Conservation (phyloP, 1,140 invertebrate species). For the Drosophila pachea region DNA sequence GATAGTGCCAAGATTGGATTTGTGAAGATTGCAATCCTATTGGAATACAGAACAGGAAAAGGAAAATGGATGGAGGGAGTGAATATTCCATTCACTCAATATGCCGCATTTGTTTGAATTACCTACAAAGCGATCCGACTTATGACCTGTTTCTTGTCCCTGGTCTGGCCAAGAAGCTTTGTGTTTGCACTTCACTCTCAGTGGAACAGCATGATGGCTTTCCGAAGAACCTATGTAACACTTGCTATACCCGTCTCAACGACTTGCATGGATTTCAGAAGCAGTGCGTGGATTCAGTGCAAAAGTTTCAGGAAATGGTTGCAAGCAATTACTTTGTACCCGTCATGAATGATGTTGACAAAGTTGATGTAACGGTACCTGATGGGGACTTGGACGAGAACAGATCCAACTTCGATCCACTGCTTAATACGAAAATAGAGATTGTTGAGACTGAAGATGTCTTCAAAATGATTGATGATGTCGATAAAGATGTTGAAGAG, state of each 20-base stretch:
- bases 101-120: conserved; percentile 68
- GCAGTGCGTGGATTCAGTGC: conserved; percentile 65
- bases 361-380: conserved; percentile 45
- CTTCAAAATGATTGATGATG: conserved; percentile 71
- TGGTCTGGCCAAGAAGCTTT: conserved; percentile 69
- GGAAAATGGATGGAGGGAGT: conserved; percentile 55
- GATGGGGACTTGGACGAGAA: conserved; percentile 62
- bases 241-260: conserved; percentile 61
- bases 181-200: conserved; percentile 68
- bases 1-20: conserved; percentile 30
- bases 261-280: conserved; percentile 72
- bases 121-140: conserved; percentile 51
- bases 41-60: conserved; percentile 5
- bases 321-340: conserved; percentile 54
- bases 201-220: conserved; percentile 72
- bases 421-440: conserved; percentile 71
- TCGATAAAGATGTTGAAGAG: conserved; percentile 63
- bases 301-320: conserved; percentile 71
- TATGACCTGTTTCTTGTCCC: conserved; percentile 71
- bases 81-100: conserved; percentile 68
- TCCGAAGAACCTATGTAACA: conserved; percentile 66
- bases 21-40: conserved; percentile 23
- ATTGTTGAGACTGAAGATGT: conserved; percentile 74
- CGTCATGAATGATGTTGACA: conserved; percentile 27
- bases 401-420: conserved; percentile 65